Conservation (phyloP, 2,888 invertebrate genomes). For the Rutpela maculata region DNA sequence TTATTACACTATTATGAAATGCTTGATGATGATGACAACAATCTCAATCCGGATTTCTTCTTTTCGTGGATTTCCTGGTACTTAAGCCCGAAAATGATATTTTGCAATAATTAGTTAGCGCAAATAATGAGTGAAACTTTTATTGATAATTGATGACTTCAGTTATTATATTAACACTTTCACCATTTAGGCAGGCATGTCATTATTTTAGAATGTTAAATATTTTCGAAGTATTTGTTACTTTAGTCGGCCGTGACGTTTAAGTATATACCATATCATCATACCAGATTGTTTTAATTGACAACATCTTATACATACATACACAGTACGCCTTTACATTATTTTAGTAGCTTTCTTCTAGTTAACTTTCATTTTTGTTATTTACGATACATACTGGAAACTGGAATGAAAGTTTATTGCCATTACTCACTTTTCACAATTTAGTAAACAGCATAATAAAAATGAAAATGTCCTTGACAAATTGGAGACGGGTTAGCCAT, state of each 20-base stretch:
- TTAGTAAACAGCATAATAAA: not conserved
- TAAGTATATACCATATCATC: not conserved
- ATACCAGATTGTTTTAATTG: not conserved
- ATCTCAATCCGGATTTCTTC: not conserved
- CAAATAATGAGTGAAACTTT: not conserved
- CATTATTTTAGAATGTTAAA: not conserved
- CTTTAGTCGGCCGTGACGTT: not conserved
- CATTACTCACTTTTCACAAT: not conserved
- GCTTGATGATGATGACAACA: not conserved
- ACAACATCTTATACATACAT: not conserved
- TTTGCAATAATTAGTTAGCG: not conserved
- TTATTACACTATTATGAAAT: not conserved
- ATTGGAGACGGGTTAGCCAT: not conserved
- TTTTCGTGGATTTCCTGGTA: not conserved
- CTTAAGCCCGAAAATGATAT: not conserved
- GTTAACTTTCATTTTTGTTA: conserved; percentile 13
- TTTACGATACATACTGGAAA: not conserved
- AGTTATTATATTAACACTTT: conserved; percentile 3
- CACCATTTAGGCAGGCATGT: not conserved
- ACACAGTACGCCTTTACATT: not conserved
- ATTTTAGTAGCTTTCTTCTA: not conserved
- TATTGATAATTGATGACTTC: conserved; percentile 1
- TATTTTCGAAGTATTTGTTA: not conserved
- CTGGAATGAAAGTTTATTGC: conserved; percentile 5
- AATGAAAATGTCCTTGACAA: not conserved